Percentiles rank a stretch among this genome's conserved stretches.
These are phyloP conservation scores for Prosapia bicincta DNA, from an alignment of 2,888 invertebrate genomes.

Conservation along the genomic window DNA sequence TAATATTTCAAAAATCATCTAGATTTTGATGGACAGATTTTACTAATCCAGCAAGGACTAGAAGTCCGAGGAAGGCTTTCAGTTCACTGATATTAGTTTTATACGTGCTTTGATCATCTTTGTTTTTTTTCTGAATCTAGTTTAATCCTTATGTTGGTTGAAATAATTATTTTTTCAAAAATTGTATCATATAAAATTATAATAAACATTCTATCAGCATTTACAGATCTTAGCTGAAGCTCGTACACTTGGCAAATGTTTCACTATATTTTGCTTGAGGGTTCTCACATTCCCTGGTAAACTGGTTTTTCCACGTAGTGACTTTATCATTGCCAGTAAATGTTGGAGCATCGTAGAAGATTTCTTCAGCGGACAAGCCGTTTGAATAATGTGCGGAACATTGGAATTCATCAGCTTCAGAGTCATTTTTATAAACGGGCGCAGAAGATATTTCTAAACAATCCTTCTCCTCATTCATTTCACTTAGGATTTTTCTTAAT, in stretches of 20 bases:
- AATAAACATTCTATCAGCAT: constrained; percentile 13
- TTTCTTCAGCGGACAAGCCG: neutral
- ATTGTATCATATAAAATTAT: constrained; percentile 10
- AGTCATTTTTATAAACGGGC: too few species aligned
- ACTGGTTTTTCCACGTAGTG: constrained; percentile 5
- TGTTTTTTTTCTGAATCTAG: constrained; percentile 3
- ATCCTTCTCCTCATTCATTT: too few species aligned
- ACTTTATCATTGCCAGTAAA: constrained; percentile 11
- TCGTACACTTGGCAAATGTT: constrained; percentile 14
- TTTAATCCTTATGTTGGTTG: constrained; percentile 15
- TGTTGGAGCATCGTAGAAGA: constrained; percentile 4
- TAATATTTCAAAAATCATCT: constrained; percentile 13
- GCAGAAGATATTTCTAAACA: too few species aligned
- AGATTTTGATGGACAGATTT: constrained; percentile 13
- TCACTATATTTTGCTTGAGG: constrained; percentile 5
- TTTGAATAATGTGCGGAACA: constrained; percentile 2
- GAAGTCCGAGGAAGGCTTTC: constrained; percentile 9
- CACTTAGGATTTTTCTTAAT: too few species aligned
- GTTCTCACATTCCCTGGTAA: constrained; percentile 12
- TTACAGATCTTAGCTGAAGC: constrained; percentile 12
- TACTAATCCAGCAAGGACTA: constrained; percentile 13
- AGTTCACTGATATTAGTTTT: constrained; percentile 10
- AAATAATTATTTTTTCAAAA: constrained; percentile 10
- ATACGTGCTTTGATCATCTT: constrained; percentile 6
- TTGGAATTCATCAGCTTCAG: neutral